phyloP scores from a whole-genome alignment of 2,888 invertebrate species.

The Eristalis tenax region DNA sequence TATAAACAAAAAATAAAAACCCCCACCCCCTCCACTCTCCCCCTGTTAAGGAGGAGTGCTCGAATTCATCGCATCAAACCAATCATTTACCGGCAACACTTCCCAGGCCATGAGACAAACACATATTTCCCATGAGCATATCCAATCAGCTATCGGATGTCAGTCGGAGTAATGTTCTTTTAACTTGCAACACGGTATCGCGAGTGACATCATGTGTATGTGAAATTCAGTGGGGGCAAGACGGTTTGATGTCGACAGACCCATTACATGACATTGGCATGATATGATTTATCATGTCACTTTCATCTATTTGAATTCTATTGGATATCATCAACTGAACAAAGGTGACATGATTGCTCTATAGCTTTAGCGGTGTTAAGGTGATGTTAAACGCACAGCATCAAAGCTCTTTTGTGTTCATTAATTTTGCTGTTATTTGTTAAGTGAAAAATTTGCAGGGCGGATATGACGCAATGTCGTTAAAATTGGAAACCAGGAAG shows the following conservation, averaged over 20 bases:
- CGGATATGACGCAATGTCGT: background rate
- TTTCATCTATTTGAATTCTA: slow-evolving; percentile 35
- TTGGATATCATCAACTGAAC: slow-evolving; percentile 29
- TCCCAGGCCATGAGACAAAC: background rate
- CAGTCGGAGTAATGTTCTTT: slow-evolving; percentile 40
- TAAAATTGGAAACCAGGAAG: background rate
- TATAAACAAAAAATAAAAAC: background rate
- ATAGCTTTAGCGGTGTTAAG: background rate
- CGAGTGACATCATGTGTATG: slow-evolving; percentile 23
- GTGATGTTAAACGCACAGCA: background rate
- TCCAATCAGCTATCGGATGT: slow-evolving; percentile 37
- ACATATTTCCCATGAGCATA: background rate
- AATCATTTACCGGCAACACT: slow-evolving; percentile 28
- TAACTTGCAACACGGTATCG: slow-evolving; percentile 25
- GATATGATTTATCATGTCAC: slow-evolving; percentile 49
- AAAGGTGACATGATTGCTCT: slow-evolving; percentile 11
- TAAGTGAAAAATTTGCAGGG: background rate
- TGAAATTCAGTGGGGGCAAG: slow-evolving; percentile 27
- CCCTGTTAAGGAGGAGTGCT: slow-evolving; percentile 12
- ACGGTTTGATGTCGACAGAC: slow-evolving; percentile 20
- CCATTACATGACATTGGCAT: slow-evolving; percentile 39
- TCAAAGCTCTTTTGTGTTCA: background rate
- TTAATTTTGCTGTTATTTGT: background rate
- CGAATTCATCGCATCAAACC: slow-evolving; percentile 27
- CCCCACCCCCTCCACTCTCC: background rate